phyloP scores from a whole-genome alignment of 2,888 invertebrate species.

The Ceriagrion tenellum region DNA sequence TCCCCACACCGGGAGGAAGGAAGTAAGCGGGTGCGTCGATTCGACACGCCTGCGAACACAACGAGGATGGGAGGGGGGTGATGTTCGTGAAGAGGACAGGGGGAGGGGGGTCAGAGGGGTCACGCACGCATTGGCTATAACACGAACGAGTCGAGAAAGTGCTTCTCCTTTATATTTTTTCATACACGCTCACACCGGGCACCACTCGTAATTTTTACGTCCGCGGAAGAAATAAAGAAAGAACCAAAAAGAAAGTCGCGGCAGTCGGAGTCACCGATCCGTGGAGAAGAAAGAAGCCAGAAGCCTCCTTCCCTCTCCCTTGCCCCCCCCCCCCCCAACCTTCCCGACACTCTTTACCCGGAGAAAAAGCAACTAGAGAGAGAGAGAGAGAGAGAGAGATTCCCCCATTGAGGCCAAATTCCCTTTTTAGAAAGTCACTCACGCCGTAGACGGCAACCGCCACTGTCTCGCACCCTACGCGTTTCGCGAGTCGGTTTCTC shows the following conservation, averaged over 20 bases:
- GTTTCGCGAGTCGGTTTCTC: neutral
- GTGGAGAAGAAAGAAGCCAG: neutral
- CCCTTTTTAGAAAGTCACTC: neutral
- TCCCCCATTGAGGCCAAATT: neutral
- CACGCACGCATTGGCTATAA: too few species aligned
- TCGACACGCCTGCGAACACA: too few species aligned
- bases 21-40: too few species aligned
- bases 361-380: neutral
- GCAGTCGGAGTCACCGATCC: neutral
- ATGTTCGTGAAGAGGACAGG: too few species aligned
- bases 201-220: neutral
- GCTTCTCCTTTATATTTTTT: neutral
- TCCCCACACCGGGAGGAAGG: too few species aligned
- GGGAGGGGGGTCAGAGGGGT: too few species aligned
- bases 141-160: constrained; percentile 18
- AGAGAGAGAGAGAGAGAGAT: neutral
- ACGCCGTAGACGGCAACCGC: neutral
- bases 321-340: too few species aligned
- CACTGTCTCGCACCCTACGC: too few species aligned
- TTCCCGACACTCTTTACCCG: neutral
- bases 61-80: too few species aligned
- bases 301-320: too few species aligned
- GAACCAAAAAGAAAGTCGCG: too few species aligned
- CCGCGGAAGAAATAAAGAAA: neutral
- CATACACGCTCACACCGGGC: too few species aligned